Conservation (phyloP, 2,888 invertebrate genomes). For the Plagodis dolabraria region DNA sequence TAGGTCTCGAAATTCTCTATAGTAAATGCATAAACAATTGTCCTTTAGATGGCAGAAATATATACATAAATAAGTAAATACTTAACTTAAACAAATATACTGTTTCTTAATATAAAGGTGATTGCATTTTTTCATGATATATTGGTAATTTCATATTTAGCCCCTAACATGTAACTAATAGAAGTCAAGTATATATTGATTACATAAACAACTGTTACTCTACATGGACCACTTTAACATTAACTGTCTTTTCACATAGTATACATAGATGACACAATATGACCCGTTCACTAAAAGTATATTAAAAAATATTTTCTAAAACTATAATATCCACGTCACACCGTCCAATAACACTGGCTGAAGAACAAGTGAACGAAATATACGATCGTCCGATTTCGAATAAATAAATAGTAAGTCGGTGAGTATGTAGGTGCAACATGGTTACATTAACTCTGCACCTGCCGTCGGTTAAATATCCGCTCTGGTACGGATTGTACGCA, state of each 20-base stretch:
- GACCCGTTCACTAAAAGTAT: constrained; percentile 28
- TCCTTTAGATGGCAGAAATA: no score
- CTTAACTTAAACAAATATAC: no score
- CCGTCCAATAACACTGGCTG: background rate
- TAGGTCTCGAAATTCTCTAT: no score
- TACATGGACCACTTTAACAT: constrained; percentile 39
- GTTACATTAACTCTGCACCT: no score
- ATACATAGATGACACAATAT: constrained; percentile 45
- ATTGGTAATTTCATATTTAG: no score
- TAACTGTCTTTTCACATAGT: constrained; percentile 43
- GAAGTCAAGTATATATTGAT: constrained; percentile 52
- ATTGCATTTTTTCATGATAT: no score
- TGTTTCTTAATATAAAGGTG: no score
- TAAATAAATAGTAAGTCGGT: constrained; percentile 17
- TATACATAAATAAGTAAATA: no score
- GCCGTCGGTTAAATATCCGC: no score
- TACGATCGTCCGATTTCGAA: constrained; percentile 14
- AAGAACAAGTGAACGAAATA: constrained; percentile 15
- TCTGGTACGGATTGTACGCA: no score
- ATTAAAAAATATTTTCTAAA: constrained; percentile 24
- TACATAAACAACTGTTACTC: constrained; percentile 41
- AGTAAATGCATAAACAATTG: no score
- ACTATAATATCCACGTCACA: constrained; percentile 18
- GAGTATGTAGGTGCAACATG: no score
- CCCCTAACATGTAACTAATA: constrained; percentile 31